Base-by-base conservation (phyloP, 2,113 vertebrate genomes). In the Uria lomvia region DNA sequence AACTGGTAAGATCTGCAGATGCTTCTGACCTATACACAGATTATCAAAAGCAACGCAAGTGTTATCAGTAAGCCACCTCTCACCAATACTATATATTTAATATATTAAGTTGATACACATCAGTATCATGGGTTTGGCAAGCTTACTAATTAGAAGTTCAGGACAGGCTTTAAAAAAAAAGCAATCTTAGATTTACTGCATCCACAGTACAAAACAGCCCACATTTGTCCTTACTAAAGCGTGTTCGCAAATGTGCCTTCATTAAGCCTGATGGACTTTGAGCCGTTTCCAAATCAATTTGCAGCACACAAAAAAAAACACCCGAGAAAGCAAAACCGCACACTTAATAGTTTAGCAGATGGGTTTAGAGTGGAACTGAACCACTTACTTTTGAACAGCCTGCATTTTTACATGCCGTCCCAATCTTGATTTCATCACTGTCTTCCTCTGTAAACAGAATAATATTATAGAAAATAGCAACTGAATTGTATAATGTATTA, bases 351-450 rank as follows among this genome's bases (percentile, higher is more conserved):
- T n/a, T 66, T 26, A 87, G 38, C 20, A 67, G 32, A 8, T 38
- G 11, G 10, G 38, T 84, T 58, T 59, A 73, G 32, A 36, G 47
- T 29, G 16, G 30, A 96, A 80, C 36, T 24, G 14, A 90, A 81
- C 4, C 47, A 96, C 80, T 88, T 98, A 99, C 99, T 98, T 99
- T 99, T 50, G 98, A 98, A 95, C 99, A 99, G 42, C 99, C 99
- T 97, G 98, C 98, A 92, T 99, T 99, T 98, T 99, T 99, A 98
- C 99, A 99, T 19, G 97, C 92, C 0, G 99, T 99, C 86, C 99
- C 99, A 82, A 99, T 97, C 97, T 99, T 99, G 97, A 99, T 98
- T 97, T 99, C 99, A 93, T 99, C 98, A 63, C 97, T 92, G 30
- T 99, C 98, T 77, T 99, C 99, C 90, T 99, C 99, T 99, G 91